phyloP scores from a whole-genome alignment of 2,888 invertebrate genomes.

The Hemithea aestivaria region DNA sequence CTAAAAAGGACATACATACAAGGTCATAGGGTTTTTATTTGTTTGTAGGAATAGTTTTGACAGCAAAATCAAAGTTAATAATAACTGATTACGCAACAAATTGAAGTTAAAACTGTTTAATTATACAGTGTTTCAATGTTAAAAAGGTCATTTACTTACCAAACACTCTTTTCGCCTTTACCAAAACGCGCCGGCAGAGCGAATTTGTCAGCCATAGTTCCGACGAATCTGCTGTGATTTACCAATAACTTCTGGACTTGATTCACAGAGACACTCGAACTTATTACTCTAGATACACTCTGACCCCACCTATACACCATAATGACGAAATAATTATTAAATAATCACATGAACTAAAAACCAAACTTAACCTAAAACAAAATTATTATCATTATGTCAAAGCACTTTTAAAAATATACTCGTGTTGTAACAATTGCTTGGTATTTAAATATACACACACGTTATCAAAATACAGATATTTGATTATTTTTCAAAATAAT shows the following conservation, averaged over 20 bases:
- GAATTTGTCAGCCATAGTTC: constrained; percentile 76
- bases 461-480: too few relatives aligned
- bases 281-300: constrained; percentile 32
- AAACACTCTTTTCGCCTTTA: constrained; percentile 89
- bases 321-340: constrained; percentile 17
- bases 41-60: too few relatives aligned
- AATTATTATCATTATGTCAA: constrained; percentile 2
- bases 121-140: too few relatives aligned
- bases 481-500: too few relatives aligned
- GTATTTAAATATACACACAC: too few relatives aligned
- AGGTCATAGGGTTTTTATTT: too few relatives aligned
- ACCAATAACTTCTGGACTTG: constrained; percentile 21
- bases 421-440: too few relatives aligned
- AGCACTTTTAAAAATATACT: not conserved
- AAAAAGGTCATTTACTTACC: constrained; percentile 74
- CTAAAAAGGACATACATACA: too few relatives aligned
- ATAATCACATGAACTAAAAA: constrained; percentile 2
- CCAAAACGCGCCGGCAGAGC: constrained; percentile 83
- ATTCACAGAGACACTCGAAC: constrained; percentile 20
- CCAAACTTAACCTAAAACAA: constrained; percentile 7
- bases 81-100: constrained; percentile 8
- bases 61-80: too few relatives aligned
- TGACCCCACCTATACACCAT: constrained; percentile 52
- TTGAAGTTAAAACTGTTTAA: not conserved
- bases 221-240: constrained; percentile 27